Evolutionary conservation across 2,113 vertebrate genomes (phyloP).

Genomic region (Toxotes chatareus): DNA sequence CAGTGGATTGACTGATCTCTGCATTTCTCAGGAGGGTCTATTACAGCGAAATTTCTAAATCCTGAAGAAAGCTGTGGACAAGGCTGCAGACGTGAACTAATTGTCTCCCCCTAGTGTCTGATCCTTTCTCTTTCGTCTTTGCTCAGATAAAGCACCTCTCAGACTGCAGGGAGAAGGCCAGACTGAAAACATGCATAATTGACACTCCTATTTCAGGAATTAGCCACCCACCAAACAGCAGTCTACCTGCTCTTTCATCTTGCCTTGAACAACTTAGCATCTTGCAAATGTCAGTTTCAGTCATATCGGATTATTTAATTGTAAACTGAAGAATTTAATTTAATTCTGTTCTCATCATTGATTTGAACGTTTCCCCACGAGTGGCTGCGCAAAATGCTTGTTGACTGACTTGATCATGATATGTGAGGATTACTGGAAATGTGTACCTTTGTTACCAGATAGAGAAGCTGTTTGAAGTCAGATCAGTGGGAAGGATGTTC

Average conservation of each 20-base stretch:
- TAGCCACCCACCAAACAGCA: slow-evolving; percentile 72
- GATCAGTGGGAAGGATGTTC: slow-evolving; percentile 74
- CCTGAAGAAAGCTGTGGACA: slow-evolving; percentile 40
- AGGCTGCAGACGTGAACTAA: slow-evolving; percentile 76
- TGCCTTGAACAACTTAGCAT: slow-evolving; percentile 46
- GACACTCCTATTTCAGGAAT: slow-evolving; percentile 82
- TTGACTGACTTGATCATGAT: slow-evolving; percentile 60
- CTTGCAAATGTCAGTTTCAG: slow-evolving; percentile 25
- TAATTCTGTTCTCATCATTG: slow-evolving; percentile 27
- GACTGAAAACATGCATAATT: slow-evolving; percentile 79
- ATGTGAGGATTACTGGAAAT: slow-evolving; percentile 50
- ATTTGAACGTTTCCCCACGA: slow-evolving; percentile 55
- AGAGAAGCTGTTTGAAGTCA: slow-evolving; percentile 69
- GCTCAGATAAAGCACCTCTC: slow-evolving; percentile 42
- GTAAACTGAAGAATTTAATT: slow-evolving; percentile 46
- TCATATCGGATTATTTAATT: slow-evolving; percentile 22
- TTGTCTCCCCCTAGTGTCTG: slow-evolving; percentile 83
- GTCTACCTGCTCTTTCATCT: slow-evolving; percentile 70
- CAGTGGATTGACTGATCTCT: slow-evolving; percentile 45
- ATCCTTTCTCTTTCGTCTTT: slow-evolving; percentile 43
- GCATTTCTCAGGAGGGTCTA: slow-evolving; percentile 62
- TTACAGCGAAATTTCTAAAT: slow-evolving; percentile 51
- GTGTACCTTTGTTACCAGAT: slow-evolving; percentile 46
- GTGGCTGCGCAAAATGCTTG: slow-evolving; percentile 45
- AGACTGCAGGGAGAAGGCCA: slow-evolving; percentile 64